Base-by-base conservation (phyloP, 2,888 invertebrate genomes). In the Dynastes hyllus region DNA sequence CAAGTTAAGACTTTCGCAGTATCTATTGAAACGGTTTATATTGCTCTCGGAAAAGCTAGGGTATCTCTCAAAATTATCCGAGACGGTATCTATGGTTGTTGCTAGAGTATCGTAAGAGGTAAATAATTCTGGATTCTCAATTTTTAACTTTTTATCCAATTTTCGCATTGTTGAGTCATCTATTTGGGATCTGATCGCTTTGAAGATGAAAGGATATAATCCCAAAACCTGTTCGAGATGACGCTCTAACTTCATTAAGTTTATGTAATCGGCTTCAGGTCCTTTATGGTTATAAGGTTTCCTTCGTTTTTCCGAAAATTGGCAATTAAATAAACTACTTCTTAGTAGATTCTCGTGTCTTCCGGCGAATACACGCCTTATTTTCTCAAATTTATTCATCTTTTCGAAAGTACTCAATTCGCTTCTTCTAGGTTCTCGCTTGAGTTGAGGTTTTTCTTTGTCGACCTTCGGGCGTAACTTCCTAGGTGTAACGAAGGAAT, bases 171-270 rank as follows among this genome's bases (percentile, higher is more conserved):
- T 69, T 9, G 40, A 29, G 1, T 76, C 75, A 27, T 77, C 80
- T 61, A 80, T 73, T 29, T 80, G 80, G 1, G 80, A 66, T 16
- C 80, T 58, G 27, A 80, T 77, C 8, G 80, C 80, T 63, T 80
- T 80, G 61, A 73, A 80, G 45, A 80, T 77, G 2, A 77, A 71
- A 4, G 80, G 80, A 69, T 80, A 80, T 22, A 80, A 53, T 0
- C 80, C 80, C 5, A 80, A 37, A 50, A 80, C 80, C 61, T 78
- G 77, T 29, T 77, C 80, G 4, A 80, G 69, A 63, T 80, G 80
- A 0, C 80, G 45, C 27, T 80, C 80, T 16, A 80, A 58, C 32
- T 75, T 80, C 37, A 80, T 65, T 2, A 80, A 50, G 16, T 78
- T 80, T 13, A 75, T 69, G 27, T 80, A 80, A 51, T 80, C 80